phyloP scores from a whole-genome alignment of 2,113 vertebrate genomes.

The Upupa epops region DNA sequence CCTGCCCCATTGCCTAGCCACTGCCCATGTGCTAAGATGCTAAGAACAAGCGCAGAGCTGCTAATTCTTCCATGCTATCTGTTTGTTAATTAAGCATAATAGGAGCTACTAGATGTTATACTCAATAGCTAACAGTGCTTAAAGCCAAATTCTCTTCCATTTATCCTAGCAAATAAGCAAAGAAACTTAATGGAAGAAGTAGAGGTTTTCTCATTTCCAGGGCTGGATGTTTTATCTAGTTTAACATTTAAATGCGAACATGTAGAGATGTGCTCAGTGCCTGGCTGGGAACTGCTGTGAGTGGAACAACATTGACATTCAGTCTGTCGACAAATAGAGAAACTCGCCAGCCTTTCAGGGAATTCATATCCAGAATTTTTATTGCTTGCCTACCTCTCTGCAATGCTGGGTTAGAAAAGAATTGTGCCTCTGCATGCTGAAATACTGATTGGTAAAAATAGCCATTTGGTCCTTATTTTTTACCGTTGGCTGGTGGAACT shows the following conservation, averaged over 20 bases:
- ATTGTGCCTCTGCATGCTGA: neutral
- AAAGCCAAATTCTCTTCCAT: neutral
- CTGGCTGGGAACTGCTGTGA: neutral
- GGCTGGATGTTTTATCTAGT: neutral
- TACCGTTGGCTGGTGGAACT: neutral
- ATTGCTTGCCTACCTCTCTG: neutral
- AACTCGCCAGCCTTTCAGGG: neutral
- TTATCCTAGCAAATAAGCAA: neutral
- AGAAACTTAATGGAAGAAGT: neutral
- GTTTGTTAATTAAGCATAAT: neutral
- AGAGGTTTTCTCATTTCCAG: neutral
- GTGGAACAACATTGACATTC: neutral
- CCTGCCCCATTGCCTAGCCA: neutral
- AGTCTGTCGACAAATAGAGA: neutral
- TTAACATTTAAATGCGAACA: neutral
- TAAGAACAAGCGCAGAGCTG: neutral
- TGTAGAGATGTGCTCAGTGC: neutral
- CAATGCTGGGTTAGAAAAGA: neutral
- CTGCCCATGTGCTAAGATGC: accelerated
- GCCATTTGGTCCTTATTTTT: neutral
- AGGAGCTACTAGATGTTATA: neutral
- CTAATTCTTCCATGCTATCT: neutral
- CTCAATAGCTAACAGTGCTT: neutral
- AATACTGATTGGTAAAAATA: neutral
- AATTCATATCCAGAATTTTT: neutral